Percentiles rank a stretch among this genome's conserved stretches.
Evolutionary conservation across 2,888 invertebrate genomes (phyloP).

Genomic region (Amphipoea oculea): DNA sequence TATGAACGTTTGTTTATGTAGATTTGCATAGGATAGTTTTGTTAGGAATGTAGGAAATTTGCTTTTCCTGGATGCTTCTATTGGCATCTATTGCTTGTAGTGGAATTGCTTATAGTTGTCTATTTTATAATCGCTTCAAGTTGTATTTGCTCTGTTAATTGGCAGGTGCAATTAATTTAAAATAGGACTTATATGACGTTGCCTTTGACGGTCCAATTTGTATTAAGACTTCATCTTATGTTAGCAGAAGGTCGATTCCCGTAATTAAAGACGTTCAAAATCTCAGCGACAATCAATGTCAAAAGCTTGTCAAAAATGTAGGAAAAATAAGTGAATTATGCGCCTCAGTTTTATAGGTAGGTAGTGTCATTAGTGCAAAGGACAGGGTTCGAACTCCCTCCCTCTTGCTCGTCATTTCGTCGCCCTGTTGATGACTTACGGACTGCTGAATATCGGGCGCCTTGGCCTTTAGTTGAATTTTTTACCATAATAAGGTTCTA

Average conservation of each 20-base stretch:
- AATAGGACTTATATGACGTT: background rate
- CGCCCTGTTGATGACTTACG: background rate
- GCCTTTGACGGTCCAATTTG: background rate
- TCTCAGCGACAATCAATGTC: background rate
- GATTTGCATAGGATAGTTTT: background rate
- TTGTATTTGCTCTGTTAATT: background rate
- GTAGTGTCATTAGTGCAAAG: no score
- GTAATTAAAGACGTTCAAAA: background rate
- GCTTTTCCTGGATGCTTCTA: background rate
- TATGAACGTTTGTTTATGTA: background rate
- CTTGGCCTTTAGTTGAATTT: background rate
- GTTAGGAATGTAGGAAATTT: constrained; percentile 2
- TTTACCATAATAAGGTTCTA: background rate
- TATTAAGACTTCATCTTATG: background rate
- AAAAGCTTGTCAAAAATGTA: background rate
- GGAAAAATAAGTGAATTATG: background rate
- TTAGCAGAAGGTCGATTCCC: background rate
- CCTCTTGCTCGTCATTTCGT: background rate
- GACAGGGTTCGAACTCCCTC: background rate
- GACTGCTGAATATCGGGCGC: background rate
- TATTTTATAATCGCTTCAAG: background rate
- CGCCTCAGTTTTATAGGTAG: background rate
- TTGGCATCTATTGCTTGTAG: background rate
- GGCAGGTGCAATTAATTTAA: background rate
- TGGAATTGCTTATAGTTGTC: background rate